phyloP scores from a whole-genome alignment of 2,888 invertebrate genomes.

The Cheilosia urbana region DNA sequence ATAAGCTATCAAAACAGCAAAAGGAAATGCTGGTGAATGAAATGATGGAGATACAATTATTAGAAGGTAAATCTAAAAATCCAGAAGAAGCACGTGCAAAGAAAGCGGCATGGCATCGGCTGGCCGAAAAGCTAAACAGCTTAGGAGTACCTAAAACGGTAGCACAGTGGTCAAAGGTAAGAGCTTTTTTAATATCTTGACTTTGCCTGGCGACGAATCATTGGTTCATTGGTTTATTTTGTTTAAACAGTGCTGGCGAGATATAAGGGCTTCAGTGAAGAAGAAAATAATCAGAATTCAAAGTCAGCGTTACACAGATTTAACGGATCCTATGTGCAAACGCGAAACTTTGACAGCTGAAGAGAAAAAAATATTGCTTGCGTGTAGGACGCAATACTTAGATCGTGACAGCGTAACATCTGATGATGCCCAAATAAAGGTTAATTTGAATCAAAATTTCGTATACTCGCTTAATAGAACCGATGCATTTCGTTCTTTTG shows the following conservation, averaged over 20 bases:
- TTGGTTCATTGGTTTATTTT: no score
- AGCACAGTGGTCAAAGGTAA: neutral
- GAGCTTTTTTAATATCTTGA: neutral
- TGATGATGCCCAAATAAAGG: neutral
- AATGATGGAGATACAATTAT: neutral
- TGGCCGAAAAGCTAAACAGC: neutral
- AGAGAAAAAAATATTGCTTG: neutral
- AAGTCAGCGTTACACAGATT: neutral
- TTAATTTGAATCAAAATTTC: neutral
- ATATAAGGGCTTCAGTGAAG: neutral
- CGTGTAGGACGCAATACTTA: neutral
- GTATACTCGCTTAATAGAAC: neutral
- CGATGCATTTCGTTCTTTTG: neutral
- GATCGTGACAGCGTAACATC: neutral
- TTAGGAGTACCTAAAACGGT: neutral
- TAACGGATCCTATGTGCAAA: neutral
- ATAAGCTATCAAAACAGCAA: neutral
- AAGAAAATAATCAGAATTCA: neutral
- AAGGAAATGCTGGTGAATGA: neutral
- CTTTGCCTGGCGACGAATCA: neutral
- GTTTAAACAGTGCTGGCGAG: neutral
- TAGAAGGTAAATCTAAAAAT: neutral
- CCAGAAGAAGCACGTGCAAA: neutral
- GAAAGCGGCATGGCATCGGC: neutral
- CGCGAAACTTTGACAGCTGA: neutral